A percentile compares a stretch with the other conserved stretches of the same genome.
Conservation (phyloP, 2,113 vertebrate genomes). For the Silurus glanis region DNA sequence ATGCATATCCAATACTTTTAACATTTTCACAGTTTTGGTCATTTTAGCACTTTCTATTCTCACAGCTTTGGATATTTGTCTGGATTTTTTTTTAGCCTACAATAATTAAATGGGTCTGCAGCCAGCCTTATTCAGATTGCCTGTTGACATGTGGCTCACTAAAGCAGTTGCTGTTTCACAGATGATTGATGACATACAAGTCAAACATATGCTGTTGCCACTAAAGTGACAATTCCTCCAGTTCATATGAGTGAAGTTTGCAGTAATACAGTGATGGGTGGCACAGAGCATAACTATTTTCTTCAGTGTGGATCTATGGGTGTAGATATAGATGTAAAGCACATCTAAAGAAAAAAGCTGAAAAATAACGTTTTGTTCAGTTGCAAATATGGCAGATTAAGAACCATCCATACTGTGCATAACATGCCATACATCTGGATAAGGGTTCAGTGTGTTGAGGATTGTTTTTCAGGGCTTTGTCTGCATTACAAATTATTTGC, state of each 20-base stretch:
- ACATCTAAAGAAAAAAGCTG: not conserved
- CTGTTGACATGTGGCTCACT: constrained; percentile 40
- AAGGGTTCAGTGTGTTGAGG: not conserved
- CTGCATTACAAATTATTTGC: constrained; percentile 24
- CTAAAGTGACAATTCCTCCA: constrained; percentile 45
- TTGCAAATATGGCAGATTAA: not conserved
- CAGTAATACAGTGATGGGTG: constrained; percentile 5
- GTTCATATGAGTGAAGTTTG: constrained; percentile 20
- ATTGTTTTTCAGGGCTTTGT: not conserved
- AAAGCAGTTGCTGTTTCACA: constrained; percentile 37
- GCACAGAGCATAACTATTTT: not conserved
- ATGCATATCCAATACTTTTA: constrained; percentile 9
- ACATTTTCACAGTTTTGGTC: constrained; percentile 1
- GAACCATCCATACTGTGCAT: not conserved
- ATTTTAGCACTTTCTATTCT: constrained; percentile 5
- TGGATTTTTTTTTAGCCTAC: constrained; percentile 4
- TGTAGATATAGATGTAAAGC: constrained; percentile 10
- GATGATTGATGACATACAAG: constrained; percentile 50
- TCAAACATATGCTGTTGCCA: constrained; percentile 44
- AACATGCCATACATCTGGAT: not conserved
- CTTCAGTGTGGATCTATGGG: not conserved
- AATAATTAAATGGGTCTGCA: constrained; percentile 43
- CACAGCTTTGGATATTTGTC: constrained; percentile 29
- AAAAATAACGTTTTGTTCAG: not conserved
- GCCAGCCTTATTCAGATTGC: constrained; percentile 37